These are phyloP conservation scores for Gorsachius goisagi DNA, from an alignment of 2,113 vertebrate species.

Conservation along the genomic window DNA sequence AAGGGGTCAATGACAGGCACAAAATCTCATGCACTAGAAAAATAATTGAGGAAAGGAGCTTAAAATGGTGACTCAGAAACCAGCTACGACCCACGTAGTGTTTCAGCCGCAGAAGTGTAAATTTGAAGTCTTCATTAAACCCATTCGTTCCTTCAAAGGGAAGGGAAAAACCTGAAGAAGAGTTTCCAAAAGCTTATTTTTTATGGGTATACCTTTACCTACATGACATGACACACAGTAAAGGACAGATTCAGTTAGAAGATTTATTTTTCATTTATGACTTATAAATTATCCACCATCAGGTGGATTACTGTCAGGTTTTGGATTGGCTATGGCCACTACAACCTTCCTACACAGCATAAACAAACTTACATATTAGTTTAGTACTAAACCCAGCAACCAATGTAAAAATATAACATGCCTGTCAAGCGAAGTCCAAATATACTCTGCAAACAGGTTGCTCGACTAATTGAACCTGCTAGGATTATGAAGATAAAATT, in stretches of 20 bases:
- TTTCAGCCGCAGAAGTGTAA: not conserved
- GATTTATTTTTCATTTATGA: not conserved
- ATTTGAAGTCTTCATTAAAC: not conserved
- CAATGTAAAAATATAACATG: not conserved
- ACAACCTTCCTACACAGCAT: not conserved
- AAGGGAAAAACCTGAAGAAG: not conserved
- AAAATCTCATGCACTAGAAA: not conserved
- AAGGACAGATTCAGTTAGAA: not conserved
- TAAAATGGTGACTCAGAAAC: not conserved
- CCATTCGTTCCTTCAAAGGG: not conserved
- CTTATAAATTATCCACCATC: not conserved
- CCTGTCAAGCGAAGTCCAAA: not conserved
- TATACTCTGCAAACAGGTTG: not conserved
- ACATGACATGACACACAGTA: not conserved
- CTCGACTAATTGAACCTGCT: not conserved
- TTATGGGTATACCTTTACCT: not conserved
- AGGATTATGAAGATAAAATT: not conserved
- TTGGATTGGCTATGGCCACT: not conserved
- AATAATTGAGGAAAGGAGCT: fast-evolving
- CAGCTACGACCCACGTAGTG: not conserved
- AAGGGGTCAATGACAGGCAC: not conserved
- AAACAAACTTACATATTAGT: not conserved
- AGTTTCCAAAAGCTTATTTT: not conserved
- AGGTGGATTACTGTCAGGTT: not conserved
- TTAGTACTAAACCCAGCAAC: not conserved